Conservation (phyloP, 2,888 invertebrate genomes). For the Keiferia lycopersicella region DNA sequence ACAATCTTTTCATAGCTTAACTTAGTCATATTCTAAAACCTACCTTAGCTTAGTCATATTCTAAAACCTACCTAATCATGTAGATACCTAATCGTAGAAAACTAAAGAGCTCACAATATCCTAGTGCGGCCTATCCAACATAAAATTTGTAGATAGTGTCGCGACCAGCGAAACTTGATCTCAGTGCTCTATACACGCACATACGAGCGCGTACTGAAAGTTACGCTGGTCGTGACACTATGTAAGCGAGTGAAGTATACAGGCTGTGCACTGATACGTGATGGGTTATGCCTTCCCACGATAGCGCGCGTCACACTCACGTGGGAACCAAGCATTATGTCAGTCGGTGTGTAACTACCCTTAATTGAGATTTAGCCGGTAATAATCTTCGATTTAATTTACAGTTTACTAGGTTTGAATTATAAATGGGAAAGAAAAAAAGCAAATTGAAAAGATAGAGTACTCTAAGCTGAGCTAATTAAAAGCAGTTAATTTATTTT, state of each 20-base stretch:
- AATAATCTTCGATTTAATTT: neutral
- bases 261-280: constrained; percentile 65
- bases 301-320: constrained; percentile 48
- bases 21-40: too few relatives aligned
- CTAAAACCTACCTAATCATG: neutral
- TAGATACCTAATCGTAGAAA: neutral
- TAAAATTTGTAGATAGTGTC: constrained; percentile 38
- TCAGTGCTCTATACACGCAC: too few relatives aligned
- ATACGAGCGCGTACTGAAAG: too few relatives aligned
- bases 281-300: constrained; percentile 78
- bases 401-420: neutral
- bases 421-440: neutral
- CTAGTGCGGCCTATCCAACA: neutral
- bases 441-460: neutral
- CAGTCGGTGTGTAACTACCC: constrained; percentile 12
- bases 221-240: too few relatives aligned
- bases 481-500: neutral
- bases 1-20: too few relatives aligned
- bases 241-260: constrained; percentile 26
- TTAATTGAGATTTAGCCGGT: constrained; percentile 14
- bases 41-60: too few relatives aligned
- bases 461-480: neutral
- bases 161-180: too few relatives aligned
- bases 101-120: neutral
- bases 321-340: constrained; percentile 47